Base-by-base conservation (phyloP, 2,797 vertebrate species). In the Cirrhinus molitorella region DNA sequence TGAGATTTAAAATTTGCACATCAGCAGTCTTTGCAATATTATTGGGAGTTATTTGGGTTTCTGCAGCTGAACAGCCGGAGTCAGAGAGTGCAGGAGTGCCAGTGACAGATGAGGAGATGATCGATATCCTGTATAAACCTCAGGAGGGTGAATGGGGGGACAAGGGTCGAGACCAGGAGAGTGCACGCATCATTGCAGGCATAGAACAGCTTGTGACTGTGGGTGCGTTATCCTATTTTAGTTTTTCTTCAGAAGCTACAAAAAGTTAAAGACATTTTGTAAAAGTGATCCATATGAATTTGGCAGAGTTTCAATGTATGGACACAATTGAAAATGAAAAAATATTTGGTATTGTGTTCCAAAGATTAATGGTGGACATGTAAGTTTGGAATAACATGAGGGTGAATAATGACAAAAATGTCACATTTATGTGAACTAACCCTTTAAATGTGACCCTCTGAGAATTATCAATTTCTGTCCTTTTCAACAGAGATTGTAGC, bases 121-220 rank as follows among this genome's bases (percentile, higher is more conserved):
- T 93, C 14, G 97, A 96, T 83, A 93, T 99, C 67, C 95, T 99
- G 11, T 99, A 99, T 90, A 97, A 96, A 71, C 97, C 98, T 12
- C 92, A 96, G 68, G 90, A 92, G 21, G 97, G 96, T 9, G 98
- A 99, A 89, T 99, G 98, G 98, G 97, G 97, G 0, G 92, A 92
- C 70, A 93, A 90, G 86, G 94, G 95, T 25, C 92, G 97, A 37
- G 96, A 98, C 31, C 93, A 96, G 57, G 97, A 98, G 79, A 97
- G 97, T 84, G 96, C 97, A 5, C 95, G 97, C 61, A 96, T 99
- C 88, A 91, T 96, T 23, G 85, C 88, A 17, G 96, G 95, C 37
- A 97, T 99, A 37, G 94, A 97, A 87, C 97, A 99, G 86, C 96
- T 99, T 87, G 93, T 97, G 90, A 95, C 93, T 80, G 92, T 98